phyloP scores from a whole-genome alignment of 2,797 vertebrate species.

The Rallus crepitans region DNA sequence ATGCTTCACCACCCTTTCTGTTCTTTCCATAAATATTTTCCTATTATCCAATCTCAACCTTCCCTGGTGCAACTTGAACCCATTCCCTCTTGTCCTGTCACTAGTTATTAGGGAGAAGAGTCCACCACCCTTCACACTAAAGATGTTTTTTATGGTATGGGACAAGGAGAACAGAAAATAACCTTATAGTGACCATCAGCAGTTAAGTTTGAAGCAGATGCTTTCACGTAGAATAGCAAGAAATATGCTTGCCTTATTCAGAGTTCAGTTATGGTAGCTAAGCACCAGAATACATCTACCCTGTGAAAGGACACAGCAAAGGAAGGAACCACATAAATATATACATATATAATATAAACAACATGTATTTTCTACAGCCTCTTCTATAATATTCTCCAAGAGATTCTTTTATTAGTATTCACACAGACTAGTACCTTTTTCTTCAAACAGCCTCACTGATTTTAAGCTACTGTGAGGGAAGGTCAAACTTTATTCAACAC shows the following conservation, averaged over 20 bases:
- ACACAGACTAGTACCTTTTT: not conserved
- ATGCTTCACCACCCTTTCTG: too few relatives aligned
- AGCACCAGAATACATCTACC: not conserved
- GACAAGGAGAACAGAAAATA: too few relatives aligned
- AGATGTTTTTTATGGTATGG: too few relatives aligned
- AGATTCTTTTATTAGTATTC: not conserved
- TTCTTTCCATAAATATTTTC: too few relatives aligned
- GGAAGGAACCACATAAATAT: not conserved
- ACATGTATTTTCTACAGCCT: not conserved
- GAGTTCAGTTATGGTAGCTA: not conserved
- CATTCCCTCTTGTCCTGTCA: too few relatives aligned
- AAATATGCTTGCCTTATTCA: not conserved
- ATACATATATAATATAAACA: not conserved
- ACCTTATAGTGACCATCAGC: too few relatives aligned
- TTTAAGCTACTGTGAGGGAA: not conserved
- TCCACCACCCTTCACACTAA: too few relatives aligned
- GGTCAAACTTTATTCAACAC: not conserved
- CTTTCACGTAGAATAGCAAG: not conserved
- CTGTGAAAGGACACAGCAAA: not conserved
- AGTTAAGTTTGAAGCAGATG: too few relatives aligned
- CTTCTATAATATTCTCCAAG: not conserved
- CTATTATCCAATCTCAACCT: too few relatives aligned
- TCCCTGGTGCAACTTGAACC: too few relatives aligned
- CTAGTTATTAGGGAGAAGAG: too few relatives aligned
- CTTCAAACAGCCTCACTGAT: not conserved